These are phyloP conservation scores for Ceratina australensis DNA, from an alignment of 1,140 invertebrate species.

Conservation along the genomic window DNA sequence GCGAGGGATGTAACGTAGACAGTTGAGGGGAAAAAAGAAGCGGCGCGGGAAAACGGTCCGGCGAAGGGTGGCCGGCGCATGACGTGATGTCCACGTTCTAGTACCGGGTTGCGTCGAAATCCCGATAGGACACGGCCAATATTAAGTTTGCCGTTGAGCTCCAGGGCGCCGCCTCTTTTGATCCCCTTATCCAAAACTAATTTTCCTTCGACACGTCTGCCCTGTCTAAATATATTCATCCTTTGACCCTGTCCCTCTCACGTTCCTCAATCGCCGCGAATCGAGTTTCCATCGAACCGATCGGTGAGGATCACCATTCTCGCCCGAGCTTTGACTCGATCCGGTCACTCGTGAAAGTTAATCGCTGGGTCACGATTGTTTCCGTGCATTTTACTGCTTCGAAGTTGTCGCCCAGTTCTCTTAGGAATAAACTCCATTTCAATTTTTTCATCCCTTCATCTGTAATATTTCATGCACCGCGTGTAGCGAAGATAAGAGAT, in stretches of 20 bases:
- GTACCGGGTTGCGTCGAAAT: conserved; percentile 19
- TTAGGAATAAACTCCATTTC: neutral
- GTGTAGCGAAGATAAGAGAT: too few species aligned
- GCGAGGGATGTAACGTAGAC: neutral
- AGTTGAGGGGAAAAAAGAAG: conserved; percentile 18
- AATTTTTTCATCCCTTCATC: too few species aligned
- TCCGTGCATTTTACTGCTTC: neutral
- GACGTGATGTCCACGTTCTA: neutral
- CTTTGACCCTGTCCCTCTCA: conserved; percentile 41
- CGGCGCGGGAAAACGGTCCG: neutral
- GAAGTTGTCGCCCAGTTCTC: too few species aligned
- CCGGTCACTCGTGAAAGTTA: conserved; percentile 7
- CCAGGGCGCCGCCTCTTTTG: conserved; percentile 29
- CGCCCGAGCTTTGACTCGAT: neutral
- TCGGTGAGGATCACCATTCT: neutral
- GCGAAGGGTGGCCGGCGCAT: neutral
- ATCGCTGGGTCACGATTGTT: neutral
- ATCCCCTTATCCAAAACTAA: conserved; percentile 56
- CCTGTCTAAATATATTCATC: conserved; percentile 45
- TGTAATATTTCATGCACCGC: too few species aligned
- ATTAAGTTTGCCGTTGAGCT: conserved; percentile 33
- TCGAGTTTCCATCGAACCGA: neutral
- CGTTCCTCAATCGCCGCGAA: conserved; percentile 11
- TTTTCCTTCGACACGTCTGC: conserved; percentile 44
- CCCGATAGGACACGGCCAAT: conserved; percentile 35